These are phyloP conservation scores for Esperia sulphurella DNA, from an alignment of 2,888 invertebrate genomes.

Conservation along the genomic window DNA sequence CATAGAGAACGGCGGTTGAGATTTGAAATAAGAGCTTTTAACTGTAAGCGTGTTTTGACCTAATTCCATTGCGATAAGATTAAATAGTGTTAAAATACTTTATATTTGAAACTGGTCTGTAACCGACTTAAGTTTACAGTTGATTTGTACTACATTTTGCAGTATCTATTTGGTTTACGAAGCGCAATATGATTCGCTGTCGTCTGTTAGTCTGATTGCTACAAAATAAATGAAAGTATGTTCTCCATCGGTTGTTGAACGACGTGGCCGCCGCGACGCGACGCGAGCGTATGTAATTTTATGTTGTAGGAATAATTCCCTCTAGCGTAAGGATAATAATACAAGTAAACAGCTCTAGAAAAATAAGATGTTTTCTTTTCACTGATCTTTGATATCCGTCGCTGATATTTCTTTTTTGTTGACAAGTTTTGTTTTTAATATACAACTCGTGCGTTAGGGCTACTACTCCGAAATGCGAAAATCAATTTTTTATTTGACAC, in stretches of 20 bases:
- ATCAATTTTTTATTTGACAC: constrained; percentile 2
- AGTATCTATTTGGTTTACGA: no score
- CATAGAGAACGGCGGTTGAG: no score
- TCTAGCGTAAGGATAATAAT: constrained; percentile 59
- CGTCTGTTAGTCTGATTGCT: no score
- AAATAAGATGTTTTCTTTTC: constrained; percentile 43
- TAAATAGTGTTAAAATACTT: no score
- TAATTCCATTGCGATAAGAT: no score
- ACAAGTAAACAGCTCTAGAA: constrained; percentile 51
- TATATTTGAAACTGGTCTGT: no score
- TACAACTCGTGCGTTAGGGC: constrained; percentile 12
- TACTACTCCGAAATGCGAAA: background rate
- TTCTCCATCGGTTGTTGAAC: background rate
- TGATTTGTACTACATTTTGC: no score
- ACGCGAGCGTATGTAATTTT: constrained; percentile 52
- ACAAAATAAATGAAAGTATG: background rate
- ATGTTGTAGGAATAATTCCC: constrained; percentile 71
- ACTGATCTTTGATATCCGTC: constrained; percentile 17
- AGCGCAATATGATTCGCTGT: no score
- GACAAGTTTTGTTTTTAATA: constrained; percentile 11
- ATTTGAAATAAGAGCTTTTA: no score
- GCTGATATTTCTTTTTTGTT: constrained; percentile 25
- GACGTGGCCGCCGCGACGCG: constrained; percentile 14
- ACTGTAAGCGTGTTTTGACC: no score
- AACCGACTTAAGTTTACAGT: no score